phyloP scores from a whole-genome alignment of 2,113 vertebrate genomes.

The Gambusia holbrooki region DNA sequence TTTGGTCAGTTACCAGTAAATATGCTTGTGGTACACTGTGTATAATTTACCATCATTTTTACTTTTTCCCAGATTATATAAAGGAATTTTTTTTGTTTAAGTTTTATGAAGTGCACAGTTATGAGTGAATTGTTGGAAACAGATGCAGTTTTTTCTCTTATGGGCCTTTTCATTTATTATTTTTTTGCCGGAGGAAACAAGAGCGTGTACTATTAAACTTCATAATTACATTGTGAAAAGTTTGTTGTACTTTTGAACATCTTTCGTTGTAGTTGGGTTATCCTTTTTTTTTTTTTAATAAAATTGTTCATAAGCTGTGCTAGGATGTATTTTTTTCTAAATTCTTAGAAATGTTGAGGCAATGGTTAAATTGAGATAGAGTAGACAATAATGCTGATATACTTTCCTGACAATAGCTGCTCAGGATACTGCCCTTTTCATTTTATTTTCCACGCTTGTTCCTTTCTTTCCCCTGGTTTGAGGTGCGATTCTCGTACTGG shows the following conservation, averaged over 20 bases:
- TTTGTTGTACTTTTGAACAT: constrained; percentile 24
- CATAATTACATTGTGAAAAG: background rate
- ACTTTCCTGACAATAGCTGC: background rate
- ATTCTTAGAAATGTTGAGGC: background rate
- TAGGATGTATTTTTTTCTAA: background rate
- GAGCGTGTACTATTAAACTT: background rate
- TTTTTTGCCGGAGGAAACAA: background rate
- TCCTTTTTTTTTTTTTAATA: constrained; percentile 23
- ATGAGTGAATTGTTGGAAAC: background rate
- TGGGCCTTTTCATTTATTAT: background rate
- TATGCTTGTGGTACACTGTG: background rate
- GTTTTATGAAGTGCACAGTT: background rate
- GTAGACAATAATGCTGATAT: background rate
- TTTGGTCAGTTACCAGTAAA: background rate
- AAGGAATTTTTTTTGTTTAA: too few species aligned
- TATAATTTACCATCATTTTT: background rate
- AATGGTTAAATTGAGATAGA: background rate
- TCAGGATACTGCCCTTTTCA: too few species aligned
- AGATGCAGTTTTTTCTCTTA: background rate
- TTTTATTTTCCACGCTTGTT: background rate
- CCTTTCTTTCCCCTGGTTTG: background rate
- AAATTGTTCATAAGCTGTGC: constrained; percentile 41
- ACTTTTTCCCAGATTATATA: background rate
- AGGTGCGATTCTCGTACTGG: constrained; percentile 1
- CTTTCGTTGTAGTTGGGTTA: constrained; percentile 9